A percentile compares a stretch with the other conserved stretches of the same genome.
These are phyloP conservation scores for Eupeodes latifasciatus DNA, from an alignment of 2,888 invertebrate genomes.

Conservation along the genomic window DNA sequence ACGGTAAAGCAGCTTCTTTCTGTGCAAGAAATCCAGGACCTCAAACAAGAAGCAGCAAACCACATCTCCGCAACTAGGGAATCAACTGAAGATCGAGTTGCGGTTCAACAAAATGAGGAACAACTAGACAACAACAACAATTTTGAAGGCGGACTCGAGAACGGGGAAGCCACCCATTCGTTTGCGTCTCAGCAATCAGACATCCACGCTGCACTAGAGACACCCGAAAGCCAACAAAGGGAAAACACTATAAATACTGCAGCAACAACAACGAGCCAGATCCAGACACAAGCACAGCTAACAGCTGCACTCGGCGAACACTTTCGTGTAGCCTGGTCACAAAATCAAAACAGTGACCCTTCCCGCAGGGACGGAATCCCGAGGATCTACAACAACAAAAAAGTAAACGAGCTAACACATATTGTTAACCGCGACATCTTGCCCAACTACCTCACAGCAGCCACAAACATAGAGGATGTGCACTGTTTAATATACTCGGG, in stretches of 20 bases:
- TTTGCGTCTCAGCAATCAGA: too few species aligned
- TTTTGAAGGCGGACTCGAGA: too few species aligned
- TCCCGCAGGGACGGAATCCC: background rate
- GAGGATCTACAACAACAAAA: background rate
- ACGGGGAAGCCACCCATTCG: too few species aligned
- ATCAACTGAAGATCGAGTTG: too few species aligned
- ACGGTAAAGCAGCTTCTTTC: too few species aligned
- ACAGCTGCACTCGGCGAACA: background rate
- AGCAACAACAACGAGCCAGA: background rate
- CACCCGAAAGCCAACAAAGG: background rate
- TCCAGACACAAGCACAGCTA: background rate
- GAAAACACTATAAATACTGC: background rate
- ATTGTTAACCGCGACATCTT: background rate
- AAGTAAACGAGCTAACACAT: background rate
- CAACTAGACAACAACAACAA: too few species aligned
- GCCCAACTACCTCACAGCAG: background rate
- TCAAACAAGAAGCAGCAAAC: too few species aligned
- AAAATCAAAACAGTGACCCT: background rate
- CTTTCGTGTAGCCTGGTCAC: background rate
- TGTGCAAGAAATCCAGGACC: too few species aligned
- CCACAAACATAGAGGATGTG: too few species aligned
- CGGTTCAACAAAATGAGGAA: too few species aligned
- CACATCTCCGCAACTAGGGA: too few species aligned
- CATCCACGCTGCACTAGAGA: background rate
- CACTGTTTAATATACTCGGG: too few species aligned